Evolutionary conservation across 1,140 invertebrate genomes (phyloP).

Genomic region (Drosophila dunni): DNA sequence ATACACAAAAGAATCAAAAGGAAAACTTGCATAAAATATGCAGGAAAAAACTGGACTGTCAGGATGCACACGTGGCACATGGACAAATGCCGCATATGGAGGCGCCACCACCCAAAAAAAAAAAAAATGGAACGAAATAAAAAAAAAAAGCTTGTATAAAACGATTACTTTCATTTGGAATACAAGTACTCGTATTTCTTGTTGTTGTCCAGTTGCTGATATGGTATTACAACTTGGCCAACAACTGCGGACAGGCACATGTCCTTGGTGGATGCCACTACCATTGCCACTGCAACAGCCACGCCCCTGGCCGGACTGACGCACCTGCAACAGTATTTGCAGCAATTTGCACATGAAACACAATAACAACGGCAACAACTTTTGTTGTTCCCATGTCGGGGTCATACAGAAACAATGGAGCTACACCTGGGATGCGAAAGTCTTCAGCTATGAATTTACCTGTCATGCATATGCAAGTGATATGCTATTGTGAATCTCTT

Average conservation of each 20-base stretch:
- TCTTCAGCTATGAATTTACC: slow-evolving; percentile 45
- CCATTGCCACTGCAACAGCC: neutral
- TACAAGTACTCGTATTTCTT: neutral
- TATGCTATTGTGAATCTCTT: slow-evolving; percentile 27
- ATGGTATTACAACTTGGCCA: slow-evolving; percentile 75
- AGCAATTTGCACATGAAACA: slow-evolving; percentile 64
- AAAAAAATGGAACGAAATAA: neutral
- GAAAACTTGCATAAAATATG: slow-evolving; percentile 66
- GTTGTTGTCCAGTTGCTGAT: slow-evolving; percentile 63
- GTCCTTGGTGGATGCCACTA: slow-evolving; percentile 19
- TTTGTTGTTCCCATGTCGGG: slow-evolving; percentile 48
- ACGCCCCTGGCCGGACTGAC: neutral
- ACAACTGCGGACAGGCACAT: slow-evolving; percentile 68
- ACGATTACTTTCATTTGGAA: slow-evolving; percentile 37
- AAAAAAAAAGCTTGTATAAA: slow-evolving; percentile 22
- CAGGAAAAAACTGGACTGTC: slow-evolving; percentile 43
- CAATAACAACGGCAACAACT: slow-evolving; percentile 15
- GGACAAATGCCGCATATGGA: slow-evolving; percentile 37
- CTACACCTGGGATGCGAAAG: slow-evolving; percentile 20
- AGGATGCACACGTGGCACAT: slow-evolving; percentile 54
- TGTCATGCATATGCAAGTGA: slow-evolving; percentile 52
- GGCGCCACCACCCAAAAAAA: neutral
- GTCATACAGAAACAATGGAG: slow-evolving; percentile 59
- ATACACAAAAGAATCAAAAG: slow-evolving; percentile 21
- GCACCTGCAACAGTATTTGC: slow-evolving; percentile 54